phyloP scores from a whole-genome alignment of 2,888 invertebrate genomes.

The Mythimna lalbum region DNA sequence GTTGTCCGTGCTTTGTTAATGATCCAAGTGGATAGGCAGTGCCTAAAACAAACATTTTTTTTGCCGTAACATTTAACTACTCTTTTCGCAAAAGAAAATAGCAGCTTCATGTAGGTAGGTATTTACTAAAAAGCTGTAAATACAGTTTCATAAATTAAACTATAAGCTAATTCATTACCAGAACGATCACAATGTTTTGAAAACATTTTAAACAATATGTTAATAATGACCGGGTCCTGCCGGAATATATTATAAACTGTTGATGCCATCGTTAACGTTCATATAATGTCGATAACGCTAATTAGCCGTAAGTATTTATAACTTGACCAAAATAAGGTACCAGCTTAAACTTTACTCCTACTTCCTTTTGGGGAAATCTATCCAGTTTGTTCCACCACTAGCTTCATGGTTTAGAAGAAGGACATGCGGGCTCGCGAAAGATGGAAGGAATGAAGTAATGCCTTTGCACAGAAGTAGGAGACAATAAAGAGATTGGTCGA shows the following conservation, averaged over 20 bases:
- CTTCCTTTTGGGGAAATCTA: no score
- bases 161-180: not conserved
- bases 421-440: no score
- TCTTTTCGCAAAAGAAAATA: not conserved
- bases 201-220: slow-evolving; percentile 5
- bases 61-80: not conserved
- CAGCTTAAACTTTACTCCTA: not conserved
- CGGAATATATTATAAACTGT: not conserved
- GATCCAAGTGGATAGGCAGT: not conserved
- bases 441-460: no score
- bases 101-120: not conserved
- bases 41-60: no score
- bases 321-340: not conserved
- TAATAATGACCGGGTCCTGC: not conserved
- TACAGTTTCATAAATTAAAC: not conserved
- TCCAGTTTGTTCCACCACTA: no score
- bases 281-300: not conserved
- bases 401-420: no score
- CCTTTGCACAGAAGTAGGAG: no score
- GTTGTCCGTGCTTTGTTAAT: not conserved
- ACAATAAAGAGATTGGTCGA: no score
- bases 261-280: not conserved
- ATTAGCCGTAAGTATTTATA: not conserved
- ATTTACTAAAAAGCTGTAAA: not conserved
- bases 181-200: slow-evolving; percentile 4